A percentile compares a stretch with the other conserved stretches of the same genome.
Evolutionary conservation across 2,113 vertebrate genomes (phyloP).

Genomic region (Climacteris rufus): DNA sequence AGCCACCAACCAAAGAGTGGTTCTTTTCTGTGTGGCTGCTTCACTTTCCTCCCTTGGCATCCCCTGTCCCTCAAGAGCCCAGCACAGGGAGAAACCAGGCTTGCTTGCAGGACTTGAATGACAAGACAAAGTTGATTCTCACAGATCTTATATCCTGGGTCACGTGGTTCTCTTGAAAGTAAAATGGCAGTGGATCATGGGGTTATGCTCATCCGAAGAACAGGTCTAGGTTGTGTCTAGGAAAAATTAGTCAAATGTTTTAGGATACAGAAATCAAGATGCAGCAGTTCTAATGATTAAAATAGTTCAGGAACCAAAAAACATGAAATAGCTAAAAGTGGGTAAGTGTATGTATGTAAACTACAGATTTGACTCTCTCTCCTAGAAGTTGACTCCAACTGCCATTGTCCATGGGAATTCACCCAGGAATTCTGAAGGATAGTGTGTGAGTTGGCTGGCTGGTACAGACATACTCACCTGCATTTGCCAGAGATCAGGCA

Average conservation of each 20-base stretch:
- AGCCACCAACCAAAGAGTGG: neutral
- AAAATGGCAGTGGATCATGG: neutral
- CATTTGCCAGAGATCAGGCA: neutral
- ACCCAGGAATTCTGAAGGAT: neutral
- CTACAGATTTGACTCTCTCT: neutral
- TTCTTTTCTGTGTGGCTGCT: neutral
- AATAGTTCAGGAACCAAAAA: neutral
- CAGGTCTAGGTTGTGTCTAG: neutral
- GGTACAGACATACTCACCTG: neutral
- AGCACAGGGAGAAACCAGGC: neutral
- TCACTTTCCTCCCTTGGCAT: neutral
- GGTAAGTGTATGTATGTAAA: neutral
- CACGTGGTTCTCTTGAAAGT: neutral
- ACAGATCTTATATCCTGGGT: neutral
- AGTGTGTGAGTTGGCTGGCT: neutral
- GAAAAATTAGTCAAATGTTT: neutral
- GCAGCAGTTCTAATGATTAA: neutral
- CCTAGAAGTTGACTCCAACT: neutral
- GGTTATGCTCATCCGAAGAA: neutral
- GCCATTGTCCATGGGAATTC: neutral
- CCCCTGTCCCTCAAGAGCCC: neutral
- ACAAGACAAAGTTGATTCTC: neutral
- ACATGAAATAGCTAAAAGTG: neutral
- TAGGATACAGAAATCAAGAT: neutral
- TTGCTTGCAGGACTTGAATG: constrained; percentile 3